These are phyloP conservation scores for Meghimatium bilineatum DNA, from an alignment of 2,888 invertebrate genomes.

Conservation along the genomic window DNA sequence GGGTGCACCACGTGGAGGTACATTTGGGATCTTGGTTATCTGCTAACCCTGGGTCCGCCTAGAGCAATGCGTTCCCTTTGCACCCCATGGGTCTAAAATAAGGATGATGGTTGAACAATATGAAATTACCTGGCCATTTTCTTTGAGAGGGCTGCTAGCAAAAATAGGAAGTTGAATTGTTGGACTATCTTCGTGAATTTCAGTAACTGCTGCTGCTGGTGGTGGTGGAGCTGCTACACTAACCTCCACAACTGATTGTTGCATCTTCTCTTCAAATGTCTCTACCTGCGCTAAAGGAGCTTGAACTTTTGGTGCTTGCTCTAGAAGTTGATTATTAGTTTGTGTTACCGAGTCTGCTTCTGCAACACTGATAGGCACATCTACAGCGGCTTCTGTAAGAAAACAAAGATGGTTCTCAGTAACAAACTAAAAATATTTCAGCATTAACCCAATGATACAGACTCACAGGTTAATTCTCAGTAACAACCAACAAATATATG, in stretches of 20 bases:
- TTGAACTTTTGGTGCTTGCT: slow-evolving; percentile 56
- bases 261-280: slow-evolving; percentile 47
- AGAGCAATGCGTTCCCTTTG: no score
- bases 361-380: slow-evolving; percentile 55
- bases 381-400: slow-evolving; percentile 64
- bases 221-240: slow-evolving; percentile 32
- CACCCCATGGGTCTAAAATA: no score
- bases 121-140: slow-evolving; percentile 52
- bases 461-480: no score
- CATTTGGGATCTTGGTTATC: no score
- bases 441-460: no score
- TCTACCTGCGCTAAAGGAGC: slow-evolving; percentile 59
- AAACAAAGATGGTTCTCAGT: background rate
- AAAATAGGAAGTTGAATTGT: background rate
- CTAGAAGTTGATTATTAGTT: slow-evolving; percentile 48
- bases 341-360: background rate
- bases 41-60: no score
- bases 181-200: background rate
- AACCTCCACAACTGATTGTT: slow-evolving; percentile 19
- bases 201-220: background rate
- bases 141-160: slow-evolving; percentile 49
- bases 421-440: no score
- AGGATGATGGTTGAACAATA: background rate
- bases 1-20: no score
- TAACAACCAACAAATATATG: no score